Percentiles rank a stretch among this genome's conserved stretches.
These are phyloP conservation scores for Drosophila lini DNA, from an alignment of 1,140 invertebrate genomes.

Conservation along the genomic window DNA sequence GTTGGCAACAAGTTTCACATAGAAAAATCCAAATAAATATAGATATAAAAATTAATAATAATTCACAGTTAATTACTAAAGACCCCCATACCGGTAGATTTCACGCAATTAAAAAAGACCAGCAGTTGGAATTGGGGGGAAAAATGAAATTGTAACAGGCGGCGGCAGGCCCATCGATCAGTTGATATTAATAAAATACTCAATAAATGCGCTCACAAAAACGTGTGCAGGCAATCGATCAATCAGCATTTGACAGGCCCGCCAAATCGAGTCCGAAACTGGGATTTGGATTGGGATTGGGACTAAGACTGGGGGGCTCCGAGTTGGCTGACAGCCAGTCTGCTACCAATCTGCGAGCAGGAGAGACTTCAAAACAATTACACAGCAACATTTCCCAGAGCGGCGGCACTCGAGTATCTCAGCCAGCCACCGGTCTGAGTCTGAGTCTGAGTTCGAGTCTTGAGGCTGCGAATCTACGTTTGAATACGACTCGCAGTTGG, in stretches of 20 bases:
- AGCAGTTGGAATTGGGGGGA: slow-evolving; percentile 9
- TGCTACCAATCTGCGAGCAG: slow-evolving; percentile 75
- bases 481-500: slow-evolving; percentile 26
- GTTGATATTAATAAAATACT: slow-evolving; percentile 83
- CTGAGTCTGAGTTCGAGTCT: slow-evolving; percentile 10
- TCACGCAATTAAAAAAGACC: slow-evolving; percentile 38
- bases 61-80: not conserved
- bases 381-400: slow-evolving; percentile 75
- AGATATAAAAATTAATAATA: not conserved
- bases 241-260: slow-evolving; percentile 77
- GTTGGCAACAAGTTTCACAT: too few species aligned
- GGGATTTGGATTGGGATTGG: too few species aligned
- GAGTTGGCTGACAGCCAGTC: slow-evolving; percentile 69
- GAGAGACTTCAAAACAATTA: slow-evolving; percentile 81
- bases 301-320: not conserved
- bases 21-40: not conserved
- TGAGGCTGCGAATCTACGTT: slow-evolving; percentile 4
- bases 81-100: not conserved
- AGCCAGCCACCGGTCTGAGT: slow-evolving; percentile 5
- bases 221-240: slow-evolving; percentile 84
- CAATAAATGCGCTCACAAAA: slow-evolving; percentile 82
- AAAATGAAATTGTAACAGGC: slow-evolving; percentile 26
- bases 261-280: slow-evolving; percentile 45
- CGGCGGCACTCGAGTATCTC: slow-evolving; percentile 7
- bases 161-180: slow-evolving; percentile 68